These are phyloP conservation scores for Dinocampus coccinellae DNA, from an alignment of 2,888 invertebrate genomes.

Conservation along the genomic window DNA sequence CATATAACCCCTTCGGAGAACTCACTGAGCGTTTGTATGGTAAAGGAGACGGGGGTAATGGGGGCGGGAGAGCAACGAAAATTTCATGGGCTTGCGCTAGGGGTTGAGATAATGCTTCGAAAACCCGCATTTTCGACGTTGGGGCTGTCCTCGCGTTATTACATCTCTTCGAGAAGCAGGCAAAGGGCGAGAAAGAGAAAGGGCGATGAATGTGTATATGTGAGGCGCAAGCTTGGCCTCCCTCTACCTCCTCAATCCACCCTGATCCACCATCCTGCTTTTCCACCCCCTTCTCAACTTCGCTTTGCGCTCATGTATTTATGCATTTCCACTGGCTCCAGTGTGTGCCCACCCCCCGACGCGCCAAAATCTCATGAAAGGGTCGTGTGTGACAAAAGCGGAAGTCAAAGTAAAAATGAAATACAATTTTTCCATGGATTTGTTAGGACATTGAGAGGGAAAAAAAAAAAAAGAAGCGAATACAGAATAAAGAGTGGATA, in stretches of 20 bases:
- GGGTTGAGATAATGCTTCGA: conserved; percentile 49
- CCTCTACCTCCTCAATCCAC: conserved; percentile 36
- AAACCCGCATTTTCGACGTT: conserved; percentile 57
- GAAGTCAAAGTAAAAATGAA: conserved; percentile 31
- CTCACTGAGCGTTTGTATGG: not conserved
- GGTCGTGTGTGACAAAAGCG: conserved; percentile 35
- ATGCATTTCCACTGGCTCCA: conserved; percentile 59
- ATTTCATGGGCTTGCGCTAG: conserved; percentile 46
- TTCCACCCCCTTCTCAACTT: conserved; percentile 43
- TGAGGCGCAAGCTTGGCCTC: conserved; percentile 55
- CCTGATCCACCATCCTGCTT: conserved; percentile 22
- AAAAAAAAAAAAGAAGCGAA: not conserved
- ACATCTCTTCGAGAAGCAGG: conserved; percentile 55
- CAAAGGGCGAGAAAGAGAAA: conserved; percentile 9
- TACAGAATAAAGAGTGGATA: not conserved
- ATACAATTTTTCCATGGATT: conserved; percentile 16
- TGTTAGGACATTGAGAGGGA: not conserved
- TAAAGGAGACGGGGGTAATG: not conserved
- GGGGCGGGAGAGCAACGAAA: conserved; percentile 37
- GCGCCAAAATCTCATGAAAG: conserved; percentile 31
- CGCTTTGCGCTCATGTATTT: conserved; percentile 64
- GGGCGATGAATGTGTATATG: conserved; percentile 49
- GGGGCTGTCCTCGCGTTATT: conserved; percentile 59
- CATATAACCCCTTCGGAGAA: conserved; percentile 20
- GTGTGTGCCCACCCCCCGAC: conserved; percentile 11